Evolutionary conservation across 2,797 vertebrate species (phyloP), one percentile per base, ranked within the genome.

Genomic region (Ptychobarbus kaznakovi): DNA sequence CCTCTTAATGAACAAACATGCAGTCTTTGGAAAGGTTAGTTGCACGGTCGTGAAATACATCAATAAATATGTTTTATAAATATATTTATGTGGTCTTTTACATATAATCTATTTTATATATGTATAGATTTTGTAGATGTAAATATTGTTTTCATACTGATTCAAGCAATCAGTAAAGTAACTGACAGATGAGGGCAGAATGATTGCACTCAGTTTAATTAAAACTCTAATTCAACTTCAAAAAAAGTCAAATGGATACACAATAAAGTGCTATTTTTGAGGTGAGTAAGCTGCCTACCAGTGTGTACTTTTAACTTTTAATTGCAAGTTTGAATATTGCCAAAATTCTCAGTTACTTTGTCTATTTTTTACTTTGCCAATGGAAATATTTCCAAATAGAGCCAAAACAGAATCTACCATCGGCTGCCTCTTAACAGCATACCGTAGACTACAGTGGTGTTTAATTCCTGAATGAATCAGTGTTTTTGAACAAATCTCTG

Each of bases 1-100:
- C 89, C 92, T 85, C 87, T 61, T 90, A 87, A 89, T 90, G 91
- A 93, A 91, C 91, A 94, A 94, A 93, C 90, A 92, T 90, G 90
- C 89, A 85, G 89, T 94, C 90, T 93, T 91, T 90, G 89, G 92
- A 94, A 94, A 94, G 92, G 93, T 94, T 94, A 92, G 86, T 81
- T 83, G 91, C 91, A 90, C 91, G 91, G 91, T 78, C 22, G 16
- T 58, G 12, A 40, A 77, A 38, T 7, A 13, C 56, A 44, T 44
- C 13, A 61, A 18, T 44, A 0, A 1, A 65, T 65, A 32, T 28
- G 4, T 44, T 79, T 2, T 18, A 51, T 32, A 0, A 5, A 28
- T 18, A 32, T 20, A 74, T 51, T 51, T 12, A 40, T 15, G 12
- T 44, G 2, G 22, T 25, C 1, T 25, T 44, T 7, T 46, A 76